Evolutionary conservation across 2,113 vertebrate species (phyloP).

Genomic region (Diadophis punctatus): DNA sequence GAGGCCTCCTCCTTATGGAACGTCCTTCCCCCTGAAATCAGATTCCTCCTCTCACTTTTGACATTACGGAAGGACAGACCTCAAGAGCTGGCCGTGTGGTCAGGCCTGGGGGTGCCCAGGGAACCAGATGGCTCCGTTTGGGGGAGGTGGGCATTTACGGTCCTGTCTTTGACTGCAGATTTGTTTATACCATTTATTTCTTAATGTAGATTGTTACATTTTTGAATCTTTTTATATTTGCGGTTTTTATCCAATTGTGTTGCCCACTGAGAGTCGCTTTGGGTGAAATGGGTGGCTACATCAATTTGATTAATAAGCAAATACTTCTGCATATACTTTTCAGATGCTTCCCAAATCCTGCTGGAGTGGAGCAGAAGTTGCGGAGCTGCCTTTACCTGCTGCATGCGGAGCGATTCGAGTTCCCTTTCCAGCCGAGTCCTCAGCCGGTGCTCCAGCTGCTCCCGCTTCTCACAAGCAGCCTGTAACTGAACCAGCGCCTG

Average conservation of each 20-base stretch:
- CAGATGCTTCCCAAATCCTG: not conserved
- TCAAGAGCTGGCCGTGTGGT: not conserved
- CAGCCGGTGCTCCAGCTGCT: constrained; percentile 92
- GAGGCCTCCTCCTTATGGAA: not conserved
- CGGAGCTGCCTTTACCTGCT: constrained; percentile 77
- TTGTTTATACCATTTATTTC: not conserved
- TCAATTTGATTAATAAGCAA: not conserved
- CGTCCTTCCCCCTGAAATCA: not conserved
- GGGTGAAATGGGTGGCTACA: not conserved
- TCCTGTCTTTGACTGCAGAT: not conserved
- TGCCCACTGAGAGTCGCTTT: not conserved
- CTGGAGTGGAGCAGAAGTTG: not conserved
- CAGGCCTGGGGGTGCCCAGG: not conserved
- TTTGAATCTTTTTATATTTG: not conserved
- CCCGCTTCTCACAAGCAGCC: constrained; percentile 94
- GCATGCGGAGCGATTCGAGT: constrained; percentile 91
- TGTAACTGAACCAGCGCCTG: constrained; percentile 94
- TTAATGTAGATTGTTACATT: not conserved
- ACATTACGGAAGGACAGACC: not conserved
- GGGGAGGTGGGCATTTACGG: not conserved
- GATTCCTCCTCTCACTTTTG: not conserved
- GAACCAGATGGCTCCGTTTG: not conserved
- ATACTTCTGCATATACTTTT: not conserved
- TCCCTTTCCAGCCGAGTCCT: constrained; percentile 91
- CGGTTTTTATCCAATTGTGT: not conserved